Evolutionary conservation across 1,140 invertebrate genomes (phyloP), one percentile per base, ranked within the genome.

Genomic region (Monochamus saltuarius): DNA sequence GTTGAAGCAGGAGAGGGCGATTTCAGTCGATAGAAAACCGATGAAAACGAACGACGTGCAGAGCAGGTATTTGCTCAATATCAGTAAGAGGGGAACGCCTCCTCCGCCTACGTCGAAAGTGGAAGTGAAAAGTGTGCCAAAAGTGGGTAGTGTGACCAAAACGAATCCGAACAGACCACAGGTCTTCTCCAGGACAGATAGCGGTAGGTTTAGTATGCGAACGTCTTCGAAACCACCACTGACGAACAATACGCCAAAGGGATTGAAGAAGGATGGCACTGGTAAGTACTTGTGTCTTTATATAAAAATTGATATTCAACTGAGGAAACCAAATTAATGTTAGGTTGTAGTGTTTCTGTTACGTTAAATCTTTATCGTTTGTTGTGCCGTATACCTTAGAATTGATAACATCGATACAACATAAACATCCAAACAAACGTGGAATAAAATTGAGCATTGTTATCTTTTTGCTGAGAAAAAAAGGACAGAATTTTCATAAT

Each of bases 201-300:
- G 82, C 64, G 86, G 85, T n/a, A 73, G 87, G 64, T 83, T 84
- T 68, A 88, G 86, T 75, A 81, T 87, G 69, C 76, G 85, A 67
- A 70, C 77, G 7, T 65, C 73, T 8, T 77, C 80, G 59, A 73
- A 72, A 60, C 64, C 69, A 2, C 46, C 64, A 8, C 55, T 56
- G 9, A 61, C 59, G 51, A 75, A 73, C 56, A 65, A 59, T 46
- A n/a, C 52, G 1, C 53, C 59, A 14, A 73, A 73, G 51, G 43
- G 29, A 11, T 29, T 11, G 7, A 66, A 63, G 19, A 62, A 66
- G 37, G 56, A 59, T 35, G 53, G 51, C 45, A 66, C 52, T 29
- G 40, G 50, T 47, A 14, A 51, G 38, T 57, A 29, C 6, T 29
- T 29, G 22, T 29, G 6, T 29, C 6, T 29, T 29, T 29, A n/a